Evolutionary conservation across 2,113 vertebrate species (phyloP), one percentile per base, ranked within the genome.

Genomic region (Hyperopisus bebe): DNA sequence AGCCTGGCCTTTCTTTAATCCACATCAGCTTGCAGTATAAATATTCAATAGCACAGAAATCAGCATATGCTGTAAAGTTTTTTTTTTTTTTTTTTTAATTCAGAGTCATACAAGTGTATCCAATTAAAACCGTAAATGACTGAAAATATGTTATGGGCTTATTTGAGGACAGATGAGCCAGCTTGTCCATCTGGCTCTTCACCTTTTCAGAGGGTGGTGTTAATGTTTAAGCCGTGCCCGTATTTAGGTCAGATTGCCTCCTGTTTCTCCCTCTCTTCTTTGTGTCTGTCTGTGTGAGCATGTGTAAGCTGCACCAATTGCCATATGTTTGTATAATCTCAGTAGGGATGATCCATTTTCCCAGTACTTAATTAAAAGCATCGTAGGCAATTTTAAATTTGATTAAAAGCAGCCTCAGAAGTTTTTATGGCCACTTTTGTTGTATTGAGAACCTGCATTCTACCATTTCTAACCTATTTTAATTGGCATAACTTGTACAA

Each of bases 281-380:
- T 80, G 35, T 62, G n/a, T 82, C 9, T 89, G 15, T 82, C 9
- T 53, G 70, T 77, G 70, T 66, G 48, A 70, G n/a, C 62, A 13
- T 51, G 50, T 89, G 31, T 31, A 53, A 87, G 66, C 62, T 87
- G 62, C n/a, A 62, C 27, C 48, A 47, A 70, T 90, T 62, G 85
- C 89, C 89, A 87, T 90, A 90, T 89, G 80, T 48, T 86, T 87
- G 62, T 51, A 19, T 77, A 87, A 55, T 87, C 89, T 50, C 62
- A 4, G 84, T 87, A 50, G 85, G 84, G 58, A 74, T 74, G 47
- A 80, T 53, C 48, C 84, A 44, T 90, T 90, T 77, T 87, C 62
- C 89, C 62, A 87, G 84, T 55, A 90, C 86, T 90, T 87, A 87
- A 90, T 90, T 87, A 90, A 90, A 90, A 74, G 84, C 89, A 24